Percentiles rank a stretch among this genome's conserved stretches.
phyloP scores from a whole-genome alignment of 2,888 invertebrate genomes.

The Leptopilina drosophilae region DNA sequence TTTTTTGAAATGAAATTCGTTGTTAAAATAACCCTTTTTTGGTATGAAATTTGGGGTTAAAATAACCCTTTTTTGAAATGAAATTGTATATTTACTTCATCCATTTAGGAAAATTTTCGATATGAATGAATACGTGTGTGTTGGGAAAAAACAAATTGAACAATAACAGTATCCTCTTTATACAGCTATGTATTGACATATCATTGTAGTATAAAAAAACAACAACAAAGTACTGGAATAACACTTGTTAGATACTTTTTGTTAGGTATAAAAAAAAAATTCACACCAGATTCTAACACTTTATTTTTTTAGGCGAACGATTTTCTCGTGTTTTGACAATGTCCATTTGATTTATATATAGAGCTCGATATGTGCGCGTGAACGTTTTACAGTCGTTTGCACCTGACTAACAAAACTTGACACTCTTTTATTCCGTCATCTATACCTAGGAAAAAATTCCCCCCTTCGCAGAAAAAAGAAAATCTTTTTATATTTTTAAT shows the following conservation, averaged over 20 bases:
- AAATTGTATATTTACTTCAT: too few relatives aligned
- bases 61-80: too few relatives aligned
- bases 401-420: background rate
- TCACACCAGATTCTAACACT: background rate
- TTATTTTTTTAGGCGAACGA: background rate
- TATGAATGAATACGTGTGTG: too few relatives aligned
- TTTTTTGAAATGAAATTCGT: too few relatives aligned
- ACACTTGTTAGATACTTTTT: background rate
- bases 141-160: too few relatives aligned
- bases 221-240: slow-evolving; percentile 4
- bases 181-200: background rate
- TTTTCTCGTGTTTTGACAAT: slow-evolving; percentile 4
- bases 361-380: background rate
- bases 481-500: background rate
- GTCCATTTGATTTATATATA: slow-evolving; percentile 1
- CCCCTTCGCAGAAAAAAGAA: background rate
- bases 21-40: too few relatives aligned
- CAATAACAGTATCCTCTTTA: background rate
- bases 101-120: too few relatives aligned
- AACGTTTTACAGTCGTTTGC: background rate
- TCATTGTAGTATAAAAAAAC: background rate
- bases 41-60: too few relatives aligned
- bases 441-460: background rate
- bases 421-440: background rate
- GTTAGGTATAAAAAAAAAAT: background rate